Base-by-base conservation (phyloP, 2,113 vertebrate species). In the Suncus etruscus region DNA sequence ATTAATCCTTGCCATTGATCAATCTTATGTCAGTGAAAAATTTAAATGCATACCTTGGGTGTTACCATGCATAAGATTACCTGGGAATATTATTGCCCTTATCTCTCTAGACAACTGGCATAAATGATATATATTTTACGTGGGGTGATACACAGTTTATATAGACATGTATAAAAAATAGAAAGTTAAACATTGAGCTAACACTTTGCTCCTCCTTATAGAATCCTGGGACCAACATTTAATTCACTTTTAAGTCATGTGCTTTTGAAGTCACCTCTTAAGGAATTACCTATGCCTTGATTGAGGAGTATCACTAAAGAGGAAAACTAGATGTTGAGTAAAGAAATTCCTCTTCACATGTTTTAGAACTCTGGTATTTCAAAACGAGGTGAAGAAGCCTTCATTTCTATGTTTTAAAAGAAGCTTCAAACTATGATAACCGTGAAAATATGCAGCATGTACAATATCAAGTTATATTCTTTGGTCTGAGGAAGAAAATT, bases 351-450 rank as follows among this genome's bases (percentile, higher is more conserved):
- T 22, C 4, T 27, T 74, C 24, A 63, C 16, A 45, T 22, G 20
- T 75, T 22, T 18, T n/a, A 31, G 22, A 50, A 25, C 2, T 45
- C 14, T 14, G 32, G 12, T 32, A 61, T 61, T 22, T 61, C 58
- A 61, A 61, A 61, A 61, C 25, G 32, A 81, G 27, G 8, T 65
- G 45, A 54, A 47, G 78, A 32, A 83, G 32, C 9, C 86, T 87
- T 86, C 11, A 48, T 86, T 94, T n/a, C 50, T 68, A 73, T 74
- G 73, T 51, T 10, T 48, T 74, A 83, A 69, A 11, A 22, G 51
- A 82, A 83, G 47, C 24, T 22, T 9, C 11, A 83, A 76, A 74
- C 45, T 24, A n/a, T 87, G 54, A 79, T 50, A 8, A 65, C 45
- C 20, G 31, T 14, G 48, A 61, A 54, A 61, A 61, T 16, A 61